phyloP scores from a whole-genome alignment of 2,888 invertebrate genomes.

The Thera britannica region DNA sequence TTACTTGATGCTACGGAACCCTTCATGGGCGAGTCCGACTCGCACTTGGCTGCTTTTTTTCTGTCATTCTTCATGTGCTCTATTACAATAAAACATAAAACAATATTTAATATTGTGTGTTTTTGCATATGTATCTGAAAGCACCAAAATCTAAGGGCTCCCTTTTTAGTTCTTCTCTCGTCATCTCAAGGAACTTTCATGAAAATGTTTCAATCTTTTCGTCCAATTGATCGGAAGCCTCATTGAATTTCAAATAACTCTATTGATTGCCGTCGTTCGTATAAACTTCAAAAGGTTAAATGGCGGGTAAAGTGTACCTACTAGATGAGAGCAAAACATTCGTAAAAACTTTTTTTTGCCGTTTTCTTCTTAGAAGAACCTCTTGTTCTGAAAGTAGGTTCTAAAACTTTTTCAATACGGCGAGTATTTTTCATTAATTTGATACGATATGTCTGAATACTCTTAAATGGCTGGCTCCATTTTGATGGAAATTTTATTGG shows the following conservation, averaged over 20 bases:
- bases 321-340: constrained; percentile 2
- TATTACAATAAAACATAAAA: no score
- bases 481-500: no score
- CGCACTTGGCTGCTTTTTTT: no score
- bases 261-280: constrained; percentile 37
- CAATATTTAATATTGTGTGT: no score
- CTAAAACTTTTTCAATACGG: background rate
- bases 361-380: background rate
- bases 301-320: constrained; percentile 8
- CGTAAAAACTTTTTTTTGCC: background rate
- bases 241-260: constrained; percentile 42
- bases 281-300: constrained; percentile 21
- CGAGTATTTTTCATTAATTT: background rate
- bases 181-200: background rate
- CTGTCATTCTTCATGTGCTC: no score
- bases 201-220: constrained; percentile 31
- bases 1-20: no score
- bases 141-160: no score
- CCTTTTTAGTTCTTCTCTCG: no score
- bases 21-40: no score
- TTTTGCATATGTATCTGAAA: no score
- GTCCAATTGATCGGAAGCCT: constrained; percentile 28
- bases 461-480: no score
- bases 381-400: background rate
- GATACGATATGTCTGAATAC: no score